These are phyloP conservation scores for Babyrousa celebensis DNA, from an alignment of 2,797 vertebrate genomes.

Conservation along the genomic window DNA sequence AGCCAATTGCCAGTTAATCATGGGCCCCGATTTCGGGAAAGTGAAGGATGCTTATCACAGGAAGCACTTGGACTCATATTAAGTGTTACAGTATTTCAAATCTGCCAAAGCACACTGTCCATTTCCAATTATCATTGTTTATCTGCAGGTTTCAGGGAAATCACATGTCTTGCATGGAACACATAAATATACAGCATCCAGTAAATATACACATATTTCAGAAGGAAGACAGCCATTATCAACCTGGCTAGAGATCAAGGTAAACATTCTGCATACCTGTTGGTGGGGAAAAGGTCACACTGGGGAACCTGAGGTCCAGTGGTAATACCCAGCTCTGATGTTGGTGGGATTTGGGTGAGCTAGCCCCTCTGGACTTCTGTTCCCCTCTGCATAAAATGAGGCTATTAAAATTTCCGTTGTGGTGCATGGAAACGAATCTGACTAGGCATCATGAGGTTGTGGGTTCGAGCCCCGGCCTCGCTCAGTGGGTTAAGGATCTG, in stretches of 20 bases:
- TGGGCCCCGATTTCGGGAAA: not conserved
- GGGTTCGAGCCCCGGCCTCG: no score
- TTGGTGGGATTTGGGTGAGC: not conserved
- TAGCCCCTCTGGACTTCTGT: not conserved
- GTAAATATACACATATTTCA: not conserved
- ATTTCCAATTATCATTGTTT: conserved; percentile 29
- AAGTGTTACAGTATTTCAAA: not conserved
- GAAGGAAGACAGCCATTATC: conserved; percentile 12
- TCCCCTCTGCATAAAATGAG: not conserved
- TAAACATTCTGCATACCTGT: not conserved
- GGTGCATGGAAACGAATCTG: no score
- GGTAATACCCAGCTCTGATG: accelerated
- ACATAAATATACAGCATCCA: not conserved
- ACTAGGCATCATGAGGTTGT: no score
- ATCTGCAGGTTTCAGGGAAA: conserved; percentile 58
- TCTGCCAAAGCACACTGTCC: not conserved
- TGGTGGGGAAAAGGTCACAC: not conserved
- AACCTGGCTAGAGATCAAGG: not conserved
- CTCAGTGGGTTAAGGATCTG: no score
- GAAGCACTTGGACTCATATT: not conserved
- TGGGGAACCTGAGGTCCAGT: not conserved
- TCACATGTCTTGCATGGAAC: not conserved
- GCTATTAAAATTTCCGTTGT: not conserved
- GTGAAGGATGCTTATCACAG: conserved; percentile 29
- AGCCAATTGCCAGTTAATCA: not conserved